phyloP scores from a whole-genome alignment of 1,140 invertebrate species.

The Globodera ellingtonae region DNA sequence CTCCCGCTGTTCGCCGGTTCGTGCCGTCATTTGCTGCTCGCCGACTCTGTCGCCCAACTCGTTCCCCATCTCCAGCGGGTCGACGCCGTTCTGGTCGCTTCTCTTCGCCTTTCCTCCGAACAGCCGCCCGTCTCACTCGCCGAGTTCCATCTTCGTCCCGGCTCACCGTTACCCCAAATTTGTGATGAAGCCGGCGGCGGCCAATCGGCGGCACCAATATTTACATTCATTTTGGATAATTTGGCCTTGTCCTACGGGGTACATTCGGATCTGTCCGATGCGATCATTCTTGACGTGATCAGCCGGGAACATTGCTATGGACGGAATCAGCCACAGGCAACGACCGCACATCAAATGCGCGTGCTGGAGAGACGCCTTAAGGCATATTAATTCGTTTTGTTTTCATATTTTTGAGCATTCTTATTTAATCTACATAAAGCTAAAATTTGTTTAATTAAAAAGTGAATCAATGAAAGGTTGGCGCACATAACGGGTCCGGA shows the following conservation, averaged over 20 bases:
- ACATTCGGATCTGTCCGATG: slow-evolving; percentile 8
- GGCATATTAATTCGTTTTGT: not conserved
- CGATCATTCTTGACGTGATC: slow-evolving; percentile 9
- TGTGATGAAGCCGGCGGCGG: not conserved
- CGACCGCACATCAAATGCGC: not conserved
- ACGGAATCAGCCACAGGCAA: not conserved
- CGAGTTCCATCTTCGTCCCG: slow-evolving; percentile 1
- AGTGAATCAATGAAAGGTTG: slow-evolving; percentile 26
- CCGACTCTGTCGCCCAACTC: not conserved
- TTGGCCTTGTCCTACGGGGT: not conserved
- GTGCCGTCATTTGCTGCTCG: slow-evolving; percentile 7
- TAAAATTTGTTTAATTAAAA: too few relatives aligned
- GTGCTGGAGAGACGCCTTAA: slow-evolving; percentile 16
- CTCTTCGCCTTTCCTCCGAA: slow-evolving; percentile 7
- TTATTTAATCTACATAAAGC: too few relatives aligned
- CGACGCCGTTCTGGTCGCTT: slow-evolving; percentile 10
- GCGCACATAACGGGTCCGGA: slow-evolving; percentile 46
- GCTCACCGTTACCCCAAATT: not conserved
- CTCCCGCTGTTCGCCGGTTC: slow-evolving; percentile 22
- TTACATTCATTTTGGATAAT: slow-evolving; percentile 15
- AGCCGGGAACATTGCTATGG: slow-evolving; percentile 18
- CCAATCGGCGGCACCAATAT: not conserved
- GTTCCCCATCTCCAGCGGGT: not conserved
- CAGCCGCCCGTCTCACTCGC: not conserved
- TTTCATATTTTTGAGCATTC: not conserved